phyloP scores from a whole-genome alignment of 2,888 invertebrate species.

The Vannuccia rotundouncinata region DNA sequence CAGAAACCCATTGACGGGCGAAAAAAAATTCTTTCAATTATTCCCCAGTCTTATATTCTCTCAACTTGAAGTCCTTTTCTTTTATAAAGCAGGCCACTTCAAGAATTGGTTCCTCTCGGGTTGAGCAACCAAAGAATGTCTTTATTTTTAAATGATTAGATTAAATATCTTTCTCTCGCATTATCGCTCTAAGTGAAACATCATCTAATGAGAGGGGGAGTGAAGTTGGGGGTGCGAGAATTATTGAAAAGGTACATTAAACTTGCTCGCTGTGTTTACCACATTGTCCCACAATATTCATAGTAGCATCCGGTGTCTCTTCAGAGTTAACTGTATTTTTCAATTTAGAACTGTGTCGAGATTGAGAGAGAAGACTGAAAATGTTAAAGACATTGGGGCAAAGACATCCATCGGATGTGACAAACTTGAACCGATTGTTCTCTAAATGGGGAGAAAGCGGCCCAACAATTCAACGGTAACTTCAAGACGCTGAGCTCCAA shows the following conservation, averaged over 20 bases:
- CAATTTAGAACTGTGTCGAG: not conserved
- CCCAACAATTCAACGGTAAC: not conserved
- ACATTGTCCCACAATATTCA: not conserved
- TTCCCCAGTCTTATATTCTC: not conserved
- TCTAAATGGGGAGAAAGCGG: not conserved
- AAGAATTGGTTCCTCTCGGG: not conserved
- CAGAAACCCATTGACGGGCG: not conserved
- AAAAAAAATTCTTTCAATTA: not conserved
- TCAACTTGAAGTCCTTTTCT: not conserved
- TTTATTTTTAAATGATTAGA: conserved; percentile 10
- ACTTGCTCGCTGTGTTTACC: conserved; percentile 18
- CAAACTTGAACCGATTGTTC: not conserved
- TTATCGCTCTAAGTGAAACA: not conserved
- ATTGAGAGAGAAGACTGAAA: not conserved
- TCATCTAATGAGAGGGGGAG: not conserved
- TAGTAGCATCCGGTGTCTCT: not conserved
- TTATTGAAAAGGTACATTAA: conserved; percentile 7
- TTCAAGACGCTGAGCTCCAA: not conserved
- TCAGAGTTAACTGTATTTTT: not conserved
- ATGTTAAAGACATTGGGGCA: not conserved
- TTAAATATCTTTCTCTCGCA: not conserved
- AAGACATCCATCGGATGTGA: not conserved
- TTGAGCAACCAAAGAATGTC: not conserved
- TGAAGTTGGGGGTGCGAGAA: not conserved
- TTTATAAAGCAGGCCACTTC: not conserved